Conservation (phyloP, 2,888 invertebrate species). For the Eilema griseolum region DNA sequence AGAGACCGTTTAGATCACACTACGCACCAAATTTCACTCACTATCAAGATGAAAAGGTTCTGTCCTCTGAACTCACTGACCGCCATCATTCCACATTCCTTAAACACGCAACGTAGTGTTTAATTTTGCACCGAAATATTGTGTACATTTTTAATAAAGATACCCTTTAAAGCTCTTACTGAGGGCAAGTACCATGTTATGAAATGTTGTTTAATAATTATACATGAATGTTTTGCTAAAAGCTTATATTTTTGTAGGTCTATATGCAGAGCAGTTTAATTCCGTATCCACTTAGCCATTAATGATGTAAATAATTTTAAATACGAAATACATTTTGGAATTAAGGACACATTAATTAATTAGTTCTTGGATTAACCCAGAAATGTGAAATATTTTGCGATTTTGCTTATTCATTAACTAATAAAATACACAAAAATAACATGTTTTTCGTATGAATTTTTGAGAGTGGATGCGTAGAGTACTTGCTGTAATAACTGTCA, state of each 20-base stretch:
- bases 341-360: slow-evolving; percentile 6
- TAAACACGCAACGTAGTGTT: slow-evolving; percentile 58
- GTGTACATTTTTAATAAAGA: slow-evolving; percentile 60
- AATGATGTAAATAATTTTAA: slow-evolving; percentile 12
- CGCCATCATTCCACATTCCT: slow-evolving; percentile 67
- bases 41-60: slow-evolving; percentile 19
- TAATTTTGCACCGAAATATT: slow-evolving; percentile 57
- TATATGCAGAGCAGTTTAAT: slow-evolving; percentile 23
- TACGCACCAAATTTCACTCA: slow-evolving; percentile 2
- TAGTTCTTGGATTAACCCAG: neutral
- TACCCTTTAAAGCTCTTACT: slow-evolving; percentile 31
- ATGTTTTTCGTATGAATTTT: neutral
- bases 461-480: neutral
- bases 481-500: too few relatives aligned
- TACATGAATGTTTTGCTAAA: slow-evolving; percentile 18
- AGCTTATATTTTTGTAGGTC: slow-evolving; percentile 18
- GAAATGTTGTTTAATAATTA: slow-evolving; percentile 38
- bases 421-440: neutral
- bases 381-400: neutral
- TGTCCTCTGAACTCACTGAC: slow-evolving; percentile 36
- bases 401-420: neutral
- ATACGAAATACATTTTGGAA: slow-evolving; percentile 6
- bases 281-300: slow-evolving; percentile 20
- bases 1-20: neutral
- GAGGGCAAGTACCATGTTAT: slow-evolving; percentile 28